phyloP scores from a whole-genome alignment of 2,113 vertebrate genomes.

The Jaculus jaculus region DNA sequence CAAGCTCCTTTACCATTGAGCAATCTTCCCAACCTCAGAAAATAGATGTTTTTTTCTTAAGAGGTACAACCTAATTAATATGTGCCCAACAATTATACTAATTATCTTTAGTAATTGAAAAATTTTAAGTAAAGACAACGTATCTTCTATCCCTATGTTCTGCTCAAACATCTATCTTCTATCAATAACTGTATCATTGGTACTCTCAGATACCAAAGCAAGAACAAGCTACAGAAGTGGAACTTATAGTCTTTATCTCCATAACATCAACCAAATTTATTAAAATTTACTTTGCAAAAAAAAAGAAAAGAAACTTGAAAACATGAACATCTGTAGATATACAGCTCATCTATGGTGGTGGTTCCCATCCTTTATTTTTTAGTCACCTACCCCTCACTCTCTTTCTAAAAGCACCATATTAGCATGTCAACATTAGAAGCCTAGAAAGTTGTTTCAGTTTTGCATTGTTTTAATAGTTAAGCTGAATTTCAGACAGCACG shows the following conservation, averaged over 20 bases:
- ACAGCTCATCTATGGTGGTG: background rate
- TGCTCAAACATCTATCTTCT: background rate
- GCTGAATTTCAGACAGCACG: constrained; percentile 20
- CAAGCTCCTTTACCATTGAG: no score
- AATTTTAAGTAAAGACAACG: background rate
- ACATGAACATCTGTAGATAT: background rate
- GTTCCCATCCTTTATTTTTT: background rate
- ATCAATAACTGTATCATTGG: background rate
- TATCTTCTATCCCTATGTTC: background rate
- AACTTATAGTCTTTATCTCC: constrained; percentile 12
- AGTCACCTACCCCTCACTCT: background rate
- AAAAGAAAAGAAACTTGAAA: background rate
- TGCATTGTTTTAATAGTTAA: background rate
- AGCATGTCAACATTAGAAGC: background rate
- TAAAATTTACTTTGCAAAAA: constrained; percentile 46
- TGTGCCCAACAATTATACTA: constrained; percentile 14
- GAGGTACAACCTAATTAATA: constrained; percentile 10
- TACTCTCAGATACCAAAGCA: constrained; percentile 23
- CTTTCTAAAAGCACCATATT: background rate
- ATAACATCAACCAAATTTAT: background rate
- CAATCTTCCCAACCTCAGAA: no score
- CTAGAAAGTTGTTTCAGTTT: background rate
- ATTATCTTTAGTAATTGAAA: background rate
- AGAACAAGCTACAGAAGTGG: constrained; percentile 37
- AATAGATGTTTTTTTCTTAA: constrained; percentile 15